Conservation (phyloP, 2,888 invertebrate species). For the Thereva unica region DNA sequence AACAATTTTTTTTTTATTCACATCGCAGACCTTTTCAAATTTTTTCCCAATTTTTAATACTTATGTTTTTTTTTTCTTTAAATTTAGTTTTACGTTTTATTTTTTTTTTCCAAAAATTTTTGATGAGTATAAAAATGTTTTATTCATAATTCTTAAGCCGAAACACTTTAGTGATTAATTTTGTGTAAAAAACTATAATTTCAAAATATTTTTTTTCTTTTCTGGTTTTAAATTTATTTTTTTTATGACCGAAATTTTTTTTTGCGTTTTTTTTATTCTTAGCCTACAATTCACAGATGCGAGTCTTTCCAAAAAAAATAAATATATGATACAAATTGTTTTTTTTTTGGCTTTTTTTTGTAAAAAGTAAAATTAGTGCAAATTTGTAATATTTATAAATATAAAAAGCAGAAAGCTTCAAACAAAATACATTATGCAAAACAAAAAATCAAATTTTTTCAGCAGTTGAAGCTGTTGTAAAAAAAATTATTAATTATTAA, state of each 20-base stretch:
- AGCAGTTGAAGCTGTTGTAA: no score
- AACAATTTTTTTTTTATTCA: slow-evolving; percentile 4
- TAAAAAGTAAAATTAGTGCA: slow-evolving; percentile 13
- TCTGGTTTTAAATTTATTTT: slow-evolving; percentile 4
- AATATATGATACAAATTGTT: neutral
- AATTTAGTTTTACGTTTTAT: slow-evolving; percentile 16
- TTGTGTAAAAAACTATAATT: slow-evolving; percentile 4
- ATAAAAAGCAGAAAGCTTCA: no score
- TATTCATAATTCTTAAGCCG: neutral
- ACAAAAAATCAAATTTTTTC: no score
- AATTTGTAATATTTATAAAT: neutral
- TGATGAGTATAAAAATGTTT: neutral
- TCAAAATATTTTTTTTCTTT: neutral
- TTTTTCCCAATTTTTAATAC: slow-evolving; percentile 1
- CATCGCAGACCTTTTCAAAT: slow-evolving; percentile 31
- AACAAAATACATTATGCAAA: no score
- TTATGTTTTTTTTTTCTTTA: slow-evolving; percentile 23
- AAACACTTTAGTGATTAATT: neutral
- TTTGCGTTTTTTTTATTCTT: neutral
- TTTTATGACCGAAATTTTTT: slow-evolving; percentile 2
- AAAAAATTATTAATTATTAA: no score
- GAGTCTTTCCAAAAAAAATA: slow-evolving; percentile 34
- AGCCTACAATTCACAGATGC: slow-evolving; percentile 34
- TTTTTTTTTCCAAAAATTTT: slow-evolving; percentile 20
- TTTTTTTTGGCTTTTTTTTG: neutral